phyloP scores from a whole-genome alignment of 1,140 invertebrate species.

The Temnothorax curvispinosus region DNA sequence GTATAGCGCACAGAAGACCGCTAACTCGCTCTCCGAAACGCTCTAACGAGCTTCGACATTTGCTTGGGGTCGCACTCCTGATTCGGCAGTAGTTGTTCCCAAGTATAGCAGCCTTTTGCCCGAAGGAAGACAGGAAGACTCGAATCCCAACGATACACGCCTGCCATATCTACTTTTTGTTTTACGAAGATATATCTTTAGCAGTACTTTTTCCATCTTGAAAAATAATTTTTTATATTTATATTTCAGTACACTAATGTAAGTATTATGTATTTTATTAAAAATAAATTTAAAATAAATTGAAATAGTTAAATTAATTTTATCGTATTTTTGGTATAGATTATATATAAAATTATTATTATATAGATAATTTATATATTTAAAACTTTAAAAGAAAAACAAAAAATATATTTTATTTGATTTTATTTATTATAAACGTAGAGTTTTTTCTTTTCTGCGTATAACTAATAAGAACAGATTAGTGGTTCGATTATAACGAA shows the following conservation, averaged over 20 bases:
- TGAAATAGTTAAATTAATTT: neutral
- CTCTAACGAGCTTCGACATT: constrained; percentile 83
- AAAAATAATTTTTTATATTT: neutral
- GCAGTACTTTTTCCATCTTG: neutral
- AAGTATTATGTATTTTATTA: neutral
- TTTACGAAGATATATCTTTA: neutral
- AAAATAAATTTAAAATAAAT: neutral
- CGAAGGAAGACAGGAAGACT: neutral
- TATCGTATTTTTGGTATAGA: neutral
- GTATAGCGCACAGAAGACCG: constrained; percentile 68
- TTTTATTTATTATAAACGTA: neutral
- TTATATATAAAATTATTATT: too few relatives aligned
- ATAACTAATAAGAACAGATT: neutral
- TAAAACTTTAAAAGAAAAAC: too few relatives aligned
- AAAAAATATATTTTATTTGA: neutral
- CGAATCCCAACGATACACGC: neutral
- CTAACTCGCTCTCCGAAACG: constrained; percentile 76
- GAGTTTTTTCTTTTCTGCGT: neutral
- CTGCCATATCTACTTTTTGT: neutral
- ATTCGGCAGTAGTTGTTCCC: constrained; percentile 39
- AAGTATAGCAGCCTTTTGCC: neutral
- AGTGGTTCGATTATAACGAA: neutral
- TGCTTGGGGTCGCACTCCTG: constrained; percentile 73
- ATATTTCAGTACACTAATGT: neutral
- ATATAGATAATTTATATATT: too few relatives aligned